Evolutionary conservation across 1,140 invertebrate genomes (phyloP).

Genomic region (Chrysomallon squamiferum): DNA sequence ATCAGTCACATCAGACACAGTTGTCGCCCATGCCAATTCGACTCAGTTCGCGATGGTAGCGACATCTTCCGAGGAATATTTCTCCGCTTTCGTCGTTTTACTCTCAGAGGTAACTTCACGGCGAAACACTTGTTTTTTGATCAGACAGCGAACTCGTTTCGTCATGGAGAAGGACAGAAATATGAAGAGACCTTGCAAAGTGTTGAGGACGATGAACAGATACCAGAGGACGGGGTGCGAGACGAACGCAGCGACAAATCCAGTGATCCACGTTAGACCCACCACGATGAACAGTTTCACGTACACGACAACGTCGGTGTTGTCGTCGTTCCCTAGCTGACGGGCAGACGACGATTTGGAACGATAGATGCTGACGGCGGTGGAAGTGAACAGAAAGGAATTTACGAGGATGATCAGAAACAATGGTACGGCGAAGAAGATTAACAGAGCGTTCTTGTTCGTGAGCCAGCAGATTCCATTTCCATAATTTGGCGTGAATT

Average conservation of each 20-base stretch:
- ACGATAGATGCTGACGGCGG: slow-evolving; percentile 64
- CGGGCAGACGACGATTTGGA: slow-evolving; percentile 9
- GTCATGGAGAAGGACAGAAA: slow-evolving; percentile 28
- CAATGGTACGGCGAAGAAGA: slow-evolving; percentile 57
- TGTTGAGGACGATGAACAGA: slow-evolving; percentile 36
- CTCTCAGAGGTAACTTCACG: too few species aligned
- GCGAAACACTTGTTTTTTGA: background rate
- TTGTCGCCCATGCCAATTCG: too few species aligned
- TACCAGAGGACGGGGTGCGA: slow-evolving; percentile 8
- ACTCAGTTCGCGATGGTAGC: too few species aligned
- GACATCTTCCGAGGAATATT: too few species aligned
- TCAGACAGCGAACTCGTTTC: slow-evolving; percentile 12
- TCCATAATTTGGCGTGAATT: slow-evolving; percentile 36
- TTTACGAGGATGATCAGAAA: slow-evolving; percentile 50
- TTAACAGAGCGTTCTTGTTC: slow-evolving; percentile 30
- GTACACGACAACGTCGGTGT: slow-evolving; percentile 63
- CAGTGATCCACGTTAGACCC: slow-evolving; percentile 58
- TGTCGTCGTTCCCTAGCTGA: slow-evolving; percentile 14
- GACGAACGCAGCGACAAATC: slow-evolving; percentile 40
- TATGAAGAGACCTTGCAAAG: slow-evolving; percentile 39
- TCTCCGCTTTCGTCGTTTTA: too few species aligned
- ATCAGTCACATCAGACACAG: too few species aligned
- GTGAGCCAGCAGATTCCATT: slow-evolving; percentile 63
- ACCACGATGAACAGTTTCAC: slow-evolving; percentile 62
- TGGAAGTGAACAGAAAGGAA: slow-evolving; percentile 45